Evolutionary conservation across 2,888 invertebrate genomes (phyloP).

Genomic region (Tinea pellionella): DNA sequence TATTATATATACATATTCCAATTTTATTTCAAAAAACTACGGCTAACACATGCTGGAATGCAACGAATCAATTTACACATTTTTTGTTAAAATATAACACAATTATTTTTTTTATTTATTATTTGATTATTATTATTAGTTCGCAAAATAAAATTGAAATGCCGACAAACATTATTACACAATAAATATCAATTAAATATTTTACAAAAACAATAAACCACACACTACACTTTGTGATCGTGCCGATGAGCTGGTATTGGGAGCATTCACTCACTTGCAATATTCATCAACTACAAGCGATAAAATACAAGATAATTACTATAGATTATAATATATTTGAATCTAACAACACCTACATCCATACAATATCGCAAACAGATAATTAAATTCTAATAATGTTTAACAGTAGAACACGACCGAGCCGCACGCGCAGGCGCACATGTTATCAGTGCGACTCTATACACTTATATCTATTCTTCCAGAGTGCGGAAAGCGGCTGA

Average conservation of each 20-base stretch:
- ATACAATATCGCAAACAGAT: slow-evolving; percentile 5
- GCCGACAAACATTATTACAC: background rate
- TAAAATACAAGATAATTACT: background rate
- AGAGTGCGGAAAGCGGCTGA: slow-evolving; percentile 97
- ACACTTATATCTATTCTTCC: slow-evolving; percentile 81
- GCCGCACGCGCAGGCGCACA: too few species aligned
- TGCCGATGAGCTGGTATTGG: background rate
- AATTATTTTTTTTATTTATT: background rate
- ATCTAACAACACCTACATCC: slow-evolving; percentile 1
- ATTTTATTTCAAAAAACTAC: slow-evolving; percentile 6
- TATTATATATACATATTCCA: background rate
- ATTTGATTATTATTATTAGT: background rate
- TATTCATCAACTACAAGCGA: background rate
- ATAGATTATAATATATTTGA: background rate
- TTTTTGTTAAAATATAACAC: background rate
- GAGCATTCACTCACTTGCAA: background rate
- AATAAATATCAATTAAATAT: background rate
- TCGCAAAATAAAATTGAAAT: slow-evolving; percentile 5
- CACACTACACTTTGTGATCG: background rate
- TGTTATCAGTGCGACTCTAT: background rate
- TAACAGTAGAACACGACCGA: background rate
- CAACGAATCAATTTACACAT: background rate
- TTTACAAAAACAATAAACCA: background rate
- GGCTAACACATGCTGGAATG: background rate
- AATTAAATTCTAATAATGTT: background rate